phyloP scores from a whole-genome alignment of 2,888 invertebrate genomes.

The Clitarchus hookeri region DNA sequence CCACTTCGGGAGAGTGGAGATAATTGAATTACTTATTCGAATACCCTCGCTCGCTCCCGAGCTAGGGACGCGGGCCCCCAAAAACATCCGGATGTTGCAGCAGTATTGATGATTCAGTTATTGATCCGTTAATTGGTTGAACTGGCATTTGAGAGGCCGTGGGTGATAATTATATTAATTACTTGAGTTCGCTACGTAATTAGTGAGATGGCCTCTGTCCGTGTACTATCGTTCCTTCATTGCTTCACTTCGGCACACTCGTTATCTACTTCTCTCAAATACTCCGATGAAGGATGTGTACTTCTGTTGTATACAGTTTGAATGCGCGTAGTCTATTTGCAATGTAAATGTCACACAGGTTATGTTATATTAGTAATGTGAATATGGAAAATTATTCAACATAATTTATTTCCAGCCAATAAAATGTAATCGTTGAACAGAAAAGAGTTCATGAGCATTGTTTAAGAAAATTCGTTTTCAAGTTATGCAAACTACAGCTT shows the following conservation, averaged over 20 bases:
- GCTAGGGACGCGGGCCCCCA: background rate
- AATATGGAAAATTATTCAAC: no score
- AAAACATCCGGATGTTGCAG: background rate
- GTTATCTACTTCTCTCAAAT: background rate
- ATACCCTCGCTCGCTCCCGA: background rate
- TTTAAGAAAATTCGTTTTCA: no score
- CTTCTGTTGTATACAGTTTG: no score
- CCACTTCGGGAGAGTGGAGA: background rate
- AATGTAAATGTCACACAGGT: no score
- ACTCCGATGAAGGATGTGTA: background rate
- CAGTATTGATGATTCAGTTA: background rate
- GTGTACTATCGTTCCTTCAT: background rate
- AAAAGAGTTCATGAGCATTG: no score
- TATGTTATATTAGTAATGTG: no score
- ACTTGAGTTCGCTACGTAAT: background rate
- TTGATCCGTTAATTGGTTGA: background rate
- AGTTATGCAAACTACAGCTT: no score
- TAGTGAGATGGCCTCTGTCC: background rate
- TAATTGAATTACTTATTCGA: conserved; percentile 7
- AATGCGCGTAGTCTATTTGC: no score
- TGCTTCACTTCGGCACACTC: background rate
- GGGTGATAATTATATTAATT: background rate
- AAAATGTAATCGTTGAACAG: no score
- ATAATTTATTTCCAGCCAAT: no score
- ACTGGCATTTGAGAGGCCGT: background rate